Conservation (phyloP, 35 echinoderm and acorn worm genomes). For the Nesometra sesokonis region DNA sequence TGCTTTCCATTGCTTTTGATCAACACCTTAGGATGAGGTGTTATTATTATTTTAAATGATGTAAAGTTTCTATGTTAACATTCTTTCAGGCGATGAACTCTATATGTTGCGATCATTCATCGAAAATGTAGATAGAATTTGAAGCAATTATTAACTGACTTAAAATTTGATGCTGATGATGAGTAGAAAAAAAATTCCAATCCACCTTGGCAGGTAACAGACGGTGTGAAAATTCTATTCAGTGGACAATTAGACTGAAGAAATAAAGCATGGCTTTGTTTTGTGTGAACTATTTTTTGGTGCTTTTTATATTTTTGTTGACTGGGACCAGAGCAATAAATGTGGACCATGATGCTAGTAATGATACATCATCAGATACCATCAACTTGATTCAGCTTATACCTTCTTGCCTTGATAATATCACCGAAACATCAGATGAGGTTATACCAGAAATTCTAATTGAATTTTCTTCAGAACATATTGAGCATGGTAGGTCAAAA, state of each 20-base stretch:
- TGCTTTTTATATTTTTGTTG: not conserved
- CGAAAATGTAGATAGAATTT: too few species aligned
- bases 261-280: not conserved
- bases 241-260: not conserved
- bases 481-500: constrained; percentile 24
- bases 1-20: too few species aligned
- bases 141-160: too few species aligned
- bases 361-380: not conserved
- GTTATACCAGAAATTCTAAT: constrained; percentile 2
- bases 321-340: not conserved
- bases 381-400: not conserved
- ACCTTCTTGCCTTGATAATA: not conserved
- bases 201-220: not conserved
- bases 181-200: not conserved
- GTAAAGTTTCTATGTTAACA: too few species aligned
- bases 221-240: not conserved
- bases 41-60: too few species aligned
- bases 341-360: not conserved
- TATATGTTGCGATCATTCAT: too few species aligned
- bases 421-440: not conserved
- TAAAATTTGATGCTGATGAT: not conserved
- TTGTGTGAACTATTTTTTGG: not conserved
- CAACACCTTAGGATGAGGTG: too few species aligned
- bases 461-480: constrained; percentile 17
- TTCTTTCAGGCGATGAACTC: too few species aligned